Percentiles rank a stretch among this genome's conserved stretches.
These are phyloP conservation scores for Troglohyphantes excavatus DNA, from an alignment of 2,888 invertebrate species.

Conservation along the genomic window DNA sequence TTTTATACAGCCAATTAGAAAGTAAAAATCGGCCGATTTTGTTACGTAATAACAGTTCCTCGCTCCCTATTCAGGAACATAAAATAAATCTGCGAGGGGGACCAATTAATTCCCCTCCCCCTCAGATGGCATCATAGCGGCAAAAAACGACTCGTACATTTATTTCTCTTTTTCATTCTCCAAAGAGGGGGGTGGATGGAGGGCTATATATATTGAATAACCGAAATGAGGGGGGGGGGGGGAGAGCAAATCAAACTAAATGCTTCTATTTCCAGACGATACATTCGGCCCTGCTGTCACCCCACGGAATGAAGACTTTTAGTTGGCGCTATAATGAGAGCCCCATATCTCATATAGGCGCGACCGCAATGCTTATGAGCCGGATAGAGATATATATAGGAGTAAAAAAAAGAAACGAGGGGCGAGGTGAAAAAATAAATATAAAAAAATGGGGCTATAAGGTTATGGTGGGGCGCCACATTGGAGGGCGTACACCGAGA, in stretches of 20 bases:
- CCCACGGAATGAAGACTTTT: slow-evolving; percentile 64
- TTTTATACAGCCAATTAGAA: too few relatives aligned
- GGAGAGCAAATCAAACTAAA: slow-evolving; percentile 58
- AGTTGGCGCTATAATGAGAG: slow-evolving; percentile 75
- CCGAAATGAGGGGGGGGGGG: slow-evolving; percentile 51
- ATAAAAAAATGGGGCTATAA: slow-evolving; percentile 43
- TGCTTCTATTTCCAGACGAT: slow-evolving; percentile 51
- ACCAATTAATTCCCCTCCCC: slow-evolving; percentile 40
- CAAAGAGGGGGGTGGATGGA: slow-evolving; percentile 25
- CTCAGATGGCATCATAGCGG: neutral
- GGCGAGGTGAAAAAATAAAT: slow-evolving; percentile 19
- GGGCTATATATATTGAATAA: neutral
- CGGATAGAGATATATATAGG: too few relatives aligned
- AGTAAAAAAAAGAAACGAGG: slow-evolving; percentile 26
- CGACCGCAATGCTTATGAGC: slow-evolving; percentile 47
- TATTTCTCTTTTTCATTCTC: slow-evolving; percentile 14
- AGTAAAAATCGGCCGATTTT: neutral
- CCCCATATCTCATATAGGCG: slow-evolving; percentile 57
- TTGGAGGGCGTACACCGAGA: slow-evolving; percentile 16
- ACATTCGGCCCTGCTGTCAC: slow-evolving; percentile 62
- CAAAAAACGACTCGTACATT: slow-evolving; percentile 18
- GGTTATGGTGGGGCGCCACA: slow-evolving; percentile 42
- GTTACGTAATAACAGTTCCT: neutral
- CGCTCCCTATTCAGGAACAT: slow-evolving; percentile 15
- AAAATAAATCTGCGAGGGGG: slow-evolving; percentile 45